These are phyloP conservation scores for Toxostoma redivivum DNA, from an alignment of 2,113 vertebrate species.

Conservation along the genomic window DNA sequence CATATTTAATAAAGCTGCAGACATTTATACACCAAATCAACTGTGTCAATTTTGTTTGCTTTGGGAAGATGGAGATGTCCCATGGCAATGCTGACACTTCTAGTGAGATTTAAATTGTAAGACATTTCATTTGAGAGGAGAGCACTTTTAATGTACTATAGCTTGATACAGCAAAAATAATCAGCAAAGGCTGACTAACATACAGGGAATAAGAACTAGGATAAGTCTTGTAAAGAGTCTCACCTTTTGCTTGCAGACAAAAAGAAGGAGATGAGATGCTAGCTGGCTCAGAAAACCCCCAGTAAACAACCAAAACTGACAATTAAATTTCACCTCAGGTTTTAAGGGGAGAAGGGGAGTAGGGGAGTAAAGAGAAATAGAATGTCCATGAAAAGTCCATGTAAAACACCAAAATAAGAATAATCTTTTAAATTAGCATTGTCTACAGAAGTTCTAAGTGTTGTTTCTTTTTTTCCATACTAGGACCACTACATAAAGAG, in stretches of 20 bases:
- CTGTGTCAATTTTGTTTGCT: conserved; percentile 71
- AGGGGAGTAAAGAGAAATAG: not conserved
- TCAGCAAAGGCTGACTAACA: not conserved
- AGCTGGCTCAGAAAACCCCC: not conserved
- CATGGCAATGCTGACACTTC: conserved; percentile 45
- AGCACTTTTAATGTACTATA: conserved; percentile 36
- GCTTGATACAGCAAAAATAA: conserved; percentile 38
- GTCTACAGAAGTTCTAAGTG: conserved; percentile 33
- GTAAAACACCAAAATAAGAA: not conserved
- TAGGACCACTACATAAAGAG: conserved; percentile 14
- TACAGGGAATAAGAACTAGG: not conserved
- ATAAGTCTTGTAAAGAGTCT: not conserved
- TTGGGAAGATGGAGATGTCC: conserved; percentile 61
- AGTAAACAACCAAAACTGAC: not conserved
- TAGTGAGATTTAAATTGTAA: conserved; percentile 53
- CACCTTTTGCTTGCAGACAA: conserved; percentile 36
- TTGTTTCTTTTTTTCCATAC: not conserved
- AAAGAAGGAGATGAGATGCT: conserved; percentile 3
- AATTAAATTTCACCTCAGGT: conserved; percentile 20
- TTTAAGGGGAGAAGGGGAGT: not conserved
- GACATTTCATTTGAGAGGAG: conserved; percentile 58
- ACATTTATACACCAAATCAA: conserved; percentile 71
- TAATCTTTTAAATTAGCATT: conserved; percentile 40
- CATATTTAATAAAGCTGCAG: conserved; percentile 74
- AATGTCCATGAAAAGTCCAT: not conserved